phyloP scores from a whole-genome alignment of 1,140 invertebrate species.

The Eriosoma lanigerum region DNA sequence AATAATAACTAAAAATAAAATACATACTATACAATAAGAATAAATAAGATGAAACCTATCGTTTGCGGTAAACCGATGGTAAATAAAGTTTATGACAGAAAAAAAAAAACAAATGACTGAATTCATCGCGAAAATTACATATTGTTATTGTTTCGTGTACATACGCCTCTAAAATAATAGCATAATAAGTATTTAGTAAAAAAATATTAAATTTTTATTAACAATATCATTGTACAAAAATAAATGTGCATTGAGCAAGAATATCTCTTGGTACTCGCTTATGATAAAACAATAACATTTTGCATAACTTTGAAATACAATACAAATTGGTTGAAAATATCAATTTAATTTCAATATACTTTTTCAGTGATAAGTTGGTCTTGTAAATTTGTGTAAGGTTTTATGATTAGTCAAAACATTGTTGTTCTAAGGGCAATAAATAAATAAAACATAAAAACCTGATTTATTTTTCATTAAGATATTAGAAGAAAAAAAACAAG shows the following conservation, averaged over 20 bases:
- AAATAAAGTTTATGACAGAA: slow-evolving; percentile 6
- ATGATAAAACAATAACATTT: slow-evolving; percentile 12
- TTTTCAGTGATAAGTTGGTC: not conserved
- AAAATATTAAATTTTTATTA: slow-evolving; percentile 10
- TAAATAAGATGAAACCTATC: slow-evolving; percentile 44
- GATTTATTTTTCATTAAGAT: slow-evolving; percentile 25
- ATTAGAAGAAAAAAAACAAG: slow-evolving; percentile 30
- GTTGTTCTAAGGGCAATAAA: slow-evolving; percentile 47
- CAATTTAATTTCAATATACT: not conserved
- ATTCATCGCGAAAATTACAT: slow-evolving; percentile 1
- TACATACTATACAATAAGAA: slow-evolving; percentile 52
- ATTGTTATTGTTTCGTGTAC: slow-evolving; percentile 4
- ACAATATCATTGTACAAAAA: slow-evolving; percentile 28
- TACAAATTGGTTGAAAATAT: slow-evolving; percentile 6
- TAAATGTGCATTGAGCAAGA: slow-evolving; percentile 41
- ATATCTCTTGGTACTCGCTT: not conserved
- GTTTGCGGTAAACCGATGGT: not conserved
- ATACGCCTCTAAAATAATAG: not conserved
- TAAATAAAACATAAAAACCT: slow-evolving; percentile 44
- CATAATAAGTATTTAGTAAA: not conserved
- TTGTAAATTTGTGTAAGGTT: slow-evolving; percentile 10
- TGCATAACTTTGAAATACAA: slow-evolving; percentile 14
- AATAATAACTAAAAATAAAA: slow-evolving; percentile 51
- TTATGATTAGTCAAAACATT: slow-evolving; percentile 44
- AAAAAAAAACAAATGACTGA: slow-evolving; percentile 19